Evolutionary conservation across 2,888 invertebrate genomes (phyloP).

Genomic region (Himalopsyche japonica): DNA sequence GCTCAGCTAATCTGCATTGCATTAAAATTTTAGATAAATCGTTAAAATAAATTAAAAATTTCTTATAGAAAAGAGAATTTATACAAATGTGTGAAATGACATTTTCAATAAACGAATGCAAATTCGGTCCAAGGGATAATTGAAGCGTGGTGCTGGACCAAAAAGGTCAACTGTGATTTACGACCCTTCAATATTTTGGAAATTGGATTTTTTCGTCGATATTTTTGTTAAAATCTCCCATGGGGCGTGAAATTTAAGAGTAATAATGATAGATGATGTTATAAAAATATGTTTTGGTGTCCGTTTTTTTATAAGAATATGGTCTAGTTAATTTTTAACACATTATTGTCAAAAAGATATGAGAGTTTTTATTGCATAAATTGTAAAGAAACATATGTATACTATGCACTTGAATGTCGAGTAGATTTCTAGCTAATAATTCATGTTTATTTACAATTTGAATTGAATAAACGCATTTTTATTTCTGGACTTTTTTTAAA

Average conservation of each 20-base stretch:
- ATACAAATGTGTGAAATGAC: background rate
- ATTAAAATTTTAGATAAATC: background rate
- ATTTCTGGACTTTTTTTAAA: too few species aligned
- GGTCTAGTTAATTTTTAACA: background rate
- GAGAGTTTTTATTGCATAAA: too few species aligned
- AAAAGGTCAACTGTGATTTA: background rate
- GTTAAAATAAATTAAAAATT: background rate
- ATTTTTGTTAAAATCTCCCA: background rate
- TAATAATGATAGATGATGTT: background rate
- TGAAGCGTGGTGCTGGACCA: background rate
- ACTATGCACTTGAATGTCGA: too few species aligned
- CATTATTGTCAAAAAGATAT: background rate
- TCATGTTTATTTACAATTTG: too few species aligned
- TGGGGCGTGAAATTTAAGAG: background rate
- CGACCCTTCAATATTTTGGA: background rate
- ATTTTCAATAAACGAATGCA: background rate
- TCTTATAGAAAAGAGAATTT: background rate
- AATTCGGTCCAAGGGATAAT: background rate
- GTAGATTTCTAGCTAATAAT: too few species aligned
- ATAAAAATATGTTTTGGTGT: background rate
- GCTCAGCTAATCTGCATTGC: slow-evolving; percentile 22
- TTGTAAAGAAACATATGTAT: too few species aligned
- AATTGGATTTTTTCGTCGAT: background rate
- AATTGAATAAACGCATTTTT: too few species aligned
- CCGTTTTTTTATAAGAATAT: background rate